These are phyloP conservation scores for Anarsia innoxiella DNA, from an alignment of 2,888 invertebrate genomes.

Conservation along the genomic window DNA sequence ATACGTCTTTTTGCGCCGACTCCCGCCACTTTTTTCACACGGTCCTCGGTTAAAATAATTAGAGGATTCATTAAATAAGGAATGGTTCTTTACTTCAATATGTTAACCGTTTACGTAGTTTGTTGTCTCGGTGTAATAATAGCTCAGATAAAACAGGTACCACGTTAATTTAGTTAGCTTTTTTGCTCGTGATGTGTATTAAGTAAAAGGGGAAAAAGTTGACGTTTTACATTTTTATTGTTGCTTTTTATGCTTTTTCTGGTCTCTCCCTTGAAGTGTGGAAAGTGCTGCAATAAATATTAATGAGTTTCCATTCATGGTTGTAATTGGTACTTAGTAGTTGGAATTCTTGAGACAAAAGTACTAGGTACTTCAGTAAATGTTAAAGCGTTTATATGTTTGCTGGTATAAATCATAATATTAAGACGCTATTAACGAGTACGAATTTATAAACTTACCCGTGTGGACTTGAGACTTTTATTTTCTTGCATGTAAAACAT, in stretches of 20 bases:
- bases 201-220: slow-evolving; percentile 27
- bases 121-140: slow-evolving; percentile 21
- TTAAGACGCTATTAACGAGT: too few relatives aligned
- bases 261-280: slow-evolving; percentile 34
- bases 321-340: slow-evolving; percentile 34
- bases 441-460: too few relatives aligned
- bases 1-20: slow-evolving; percentile 33
- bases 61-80: slow-evolving; percentile 43
- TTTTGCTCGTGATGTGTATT: slow-evolving; percentile 24
- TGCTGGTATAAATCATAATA: too few relatives aligned
- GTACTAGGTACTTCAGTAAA: too few relatives aligned
- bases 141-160: slow-evolving; percentile 17
- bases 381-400: too few relatives aligned
- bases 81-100: slow-evolving; percentile 37
- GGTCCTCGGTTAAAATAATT: slow-evolving; percentile 48
- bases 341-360: too few relatives aligned
- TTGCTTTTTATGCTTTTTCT: slow-evolving; percentile 36
- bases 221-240: slow-evolving; percentile 48
- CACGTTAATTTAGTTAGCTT: slow-evolving; percentile 26
- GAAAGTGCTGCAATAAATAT: slow-evolving; percentile 35
- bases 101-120: slow-evolving; percentile 21
- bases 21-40: slow-evolving; percentile 35
- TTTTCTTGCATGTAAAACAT: too few relatives aligned
- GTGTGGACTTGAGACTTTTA: too few relatives aligned
- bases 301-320: slow-evolving; percentile 51